Evolutionary conservation across 2,113 vertebrate genomes (phyloP), one percentile per base, ranked within the genome.

Genomic region (Callocephalon fimbriatum): DNA sequence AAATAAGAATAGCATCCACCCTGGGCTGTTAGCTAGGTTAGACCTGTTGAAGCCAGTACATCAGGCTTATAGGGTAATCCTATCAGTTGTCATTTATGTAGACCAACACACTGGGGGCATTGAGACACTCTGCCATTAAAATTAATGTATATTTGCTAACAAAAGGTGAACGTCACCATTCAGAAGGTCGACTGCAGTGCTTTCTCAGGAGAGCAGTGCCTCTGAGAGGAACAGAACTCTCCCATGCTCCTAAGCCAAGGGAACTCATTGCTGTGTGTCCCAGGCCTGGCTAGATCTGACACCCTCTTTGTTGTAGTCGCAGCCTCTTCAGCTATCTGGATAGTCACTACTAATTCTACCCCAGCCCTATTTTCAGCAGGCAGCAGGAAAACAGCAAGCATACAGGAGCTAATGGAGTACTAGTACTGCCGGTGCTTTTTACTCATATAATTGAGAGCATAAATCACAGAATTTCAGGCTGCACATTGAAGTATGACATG

Each of bases 211-310:
- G 7, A 84, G 8, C 35, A 81, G 12, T 13, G n/a, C 18, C 21
- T 32, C 14, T 58, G 26, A 16, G 53, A 95, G 15, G 29, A 67
- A 12, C 13, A 37, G 22, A 61, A 6, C 37, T 56, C 29, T 76
- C 7, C 15, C 23, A 32, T 2, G 10, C 4, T 87, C 25, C 65
- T 74, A 26, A 58, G 10, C 4, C 0, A 0, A 32, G 12, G 20
- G 19, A 59, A 10, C 29, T 73, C 29, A 1, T 40, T 72, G 70
- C 51, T 45, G 2, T 10, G 22, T 23, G 12, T 32, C 53, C 51
- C 32, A n/a, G 23, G 18, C 40, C 19, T 53, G 40, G 18, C 23
- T 50, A 44, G 37, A 11, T 11, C 8, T 56, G 44, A 15, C 58
- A 67, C 29, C 6, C 13, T 32, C 2, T 31, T 27, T 42, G 42